Percentiles rank a stretch among this genome's conserved stretches.
Evolutionary conservation across 2,797 vertebrate species (phyloP).

Genomic region (Enteromius anoplus): DNA sequence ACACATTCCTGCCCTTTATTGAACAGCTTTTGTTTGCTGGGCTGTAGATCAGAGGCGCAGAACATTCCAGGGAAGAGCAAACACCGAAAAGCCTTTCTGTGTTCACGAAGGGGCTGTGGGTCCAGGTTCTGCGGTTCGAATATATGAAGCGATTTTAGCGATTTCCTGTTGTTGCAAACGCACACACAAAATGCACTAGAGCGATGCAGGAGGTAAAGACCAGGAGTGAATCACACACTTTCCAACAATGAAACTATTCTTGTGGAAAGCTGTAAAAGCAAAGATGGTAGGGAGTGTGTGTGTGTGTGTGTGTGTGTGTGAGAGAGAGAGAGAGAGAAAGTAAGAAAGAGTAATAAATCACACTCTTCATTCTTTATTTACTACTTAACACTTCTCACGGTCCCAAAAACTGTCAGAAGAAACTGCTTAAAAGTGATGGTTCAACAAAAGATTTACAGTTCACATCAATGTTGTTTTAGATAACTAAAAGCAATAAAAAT

Average conservation of each 20-base stretch:
- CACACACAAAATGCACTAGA: background rate
- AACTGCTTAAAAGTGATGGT: background rate
- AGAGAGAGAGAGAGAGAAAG: background rate
- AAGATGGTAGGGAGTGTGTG: background rate
- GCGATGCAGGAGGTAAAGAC: background rate
- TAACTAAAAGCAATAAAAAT: background rate
- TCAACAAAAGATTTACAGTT: background rate
- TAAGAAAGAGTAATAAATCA: background rate
- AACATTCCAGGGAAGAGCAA: conserved; percentile 36
- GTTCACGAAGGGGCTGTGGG: conserved; percentile 4
- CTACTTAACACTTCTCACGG: background rate
- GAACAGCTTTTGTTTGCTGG: conserved; percentile 23
- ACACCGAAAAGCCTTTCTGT: conserved; percentile 41
- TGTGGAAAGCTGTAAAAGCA: background rate
- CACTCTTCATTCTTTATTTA: background rate
- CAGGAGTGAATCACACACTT: conserved; percentile 15
- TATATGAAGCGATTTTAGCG: conserved; percentile 21
- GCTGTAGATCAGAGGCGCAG: conserved; percentile 27
- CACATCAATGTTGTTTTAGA: background rate
- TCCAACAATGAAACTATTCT: conserved; percentile 20
- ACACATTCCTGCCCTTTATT: conserved; percentile 49
- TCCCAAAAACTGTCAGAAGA: background rate
- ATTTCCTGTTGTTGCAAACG: conserved; percentile 12
- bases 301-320: background rate
- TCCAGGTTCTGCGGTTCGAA: conserved; percentile 17